A percentile compares a stretch with the other conserved stretches of the same genome.
phyloP scores from a whole-genome alignment of 1,140 invertebrate species.

The Rhyzopertha dominica region DNA sequence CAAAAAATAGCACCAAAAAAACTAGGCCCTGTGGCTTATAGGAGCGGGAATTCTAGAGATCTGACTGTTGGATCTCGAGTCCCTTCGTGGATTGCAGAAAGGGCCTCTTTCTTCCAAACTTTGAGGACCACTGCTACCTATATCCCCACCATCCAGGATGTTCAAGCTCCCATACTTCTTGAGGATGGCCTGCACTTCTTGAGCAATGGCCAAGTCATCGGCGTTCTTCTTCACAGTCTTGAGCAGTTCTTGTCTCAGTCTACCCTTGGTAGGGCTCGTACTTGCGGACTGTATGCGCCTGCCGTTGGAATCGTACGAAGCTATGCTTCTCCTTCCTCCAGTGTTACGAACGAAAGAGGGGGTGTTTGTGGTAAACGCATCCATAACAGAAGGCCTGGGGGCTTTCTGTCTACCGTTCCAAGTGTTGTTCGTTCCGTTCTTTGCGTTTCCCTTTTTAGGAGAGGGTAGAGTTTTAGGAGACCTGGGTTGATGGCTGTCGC shows the following conservation, averaged over 20 bases:
- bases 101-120: constrained; percentile 38
- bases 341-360: constrained; percentile 38
- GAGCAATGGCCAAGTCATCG: constrained; percentile 62
- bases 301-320: constrained; percentile 53
- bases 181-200: constrained; percentile 66
- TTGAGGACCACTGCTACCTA: constrained; percentile 13
- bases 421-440: constrained; percentile 50
- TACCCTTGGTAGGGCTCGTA: constrained; percentile 61
- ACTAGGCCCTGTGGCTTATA: constrained; percentile 9
- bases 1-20: constrained; percentile 3
- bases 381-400: constrained; percentile 58
- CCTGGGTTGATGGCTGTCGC: constrained; percentile 35
- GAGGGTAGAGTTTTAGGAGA: constrained; percentile 45
- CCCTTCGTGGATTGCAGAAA: constrained; percentile 51
- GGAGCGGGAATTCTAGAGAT: constrained; percentile 55
- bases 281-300: constrained; percentile 52
- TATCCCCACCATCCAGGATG: constrained; percentile 50
- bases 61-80: constrained; percentile 48
- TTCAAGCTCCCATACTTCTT: constrained; percentile 55
- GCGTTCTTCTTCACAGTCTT: constrained; percentile 62
- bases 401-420: constrained; percentile 60
- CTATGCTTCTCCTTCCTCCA: constrained; percentile 52
- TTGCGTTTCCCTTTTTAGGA: constrained; percentile 47
- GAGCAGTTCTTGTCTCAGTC: constrained; percentile 65
- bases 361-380: constrained; percentile 66